phyloP scores from a whole-genome alignment of 2,113 vertebrate genomes.

The Propithecus coquereli region DNA sequence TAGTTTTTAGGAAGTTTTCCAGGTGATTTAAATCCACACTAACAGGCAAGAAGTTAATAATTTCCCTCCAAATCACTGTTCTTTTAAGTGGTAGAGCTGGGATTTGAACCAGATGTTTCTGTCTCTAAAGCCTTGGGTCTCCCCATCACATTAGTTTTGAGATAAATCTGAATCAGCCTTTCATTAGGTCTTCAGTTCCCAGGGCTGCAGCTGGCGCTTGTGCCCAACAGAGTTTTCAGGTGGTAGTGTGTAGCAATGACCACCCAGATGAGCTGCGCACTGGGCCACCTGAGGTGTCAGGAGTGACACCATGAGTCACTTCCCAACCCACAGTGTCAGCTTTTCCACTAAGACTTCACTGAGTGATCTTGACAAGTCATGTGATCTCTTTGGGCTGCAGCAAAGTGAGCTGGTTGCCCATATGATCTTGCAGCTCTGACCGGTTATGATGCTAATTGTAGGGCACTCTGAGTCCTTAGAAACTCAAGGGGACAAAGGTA shows the following conservation, averaged over 20 bases:
- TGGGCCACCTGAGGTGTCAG: background rate
- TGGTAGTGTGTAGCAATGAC: background rate
- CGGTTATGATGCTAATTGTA: background rate
- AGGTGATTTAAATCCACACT: background rate
- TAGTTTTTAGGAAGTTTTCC: background rate
- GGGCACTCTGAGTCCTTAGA: background rate
- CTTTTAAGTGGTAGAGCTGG: background rate
- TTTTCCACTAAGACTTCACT: background rate
- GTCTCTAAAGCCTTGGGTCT: background rate
- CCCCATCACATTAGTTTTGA: background rate
- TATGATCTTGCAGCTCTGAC: background rate
- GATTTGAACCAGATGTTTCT: background rate
- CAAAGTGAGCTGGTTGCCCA: background rate
- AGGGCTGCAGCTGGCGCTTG: background rate
- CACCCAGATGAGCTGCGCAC: background rate
- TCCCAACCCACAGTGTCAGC: background rate
- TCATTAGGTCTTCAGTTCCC: background rate
- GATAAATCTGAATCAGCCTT: background rate
- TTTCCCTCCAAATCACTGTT: no score
- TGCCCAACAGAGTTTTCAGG: background rate
- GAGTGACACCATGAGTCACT: background rate
- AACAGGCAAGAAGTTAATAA: no score
- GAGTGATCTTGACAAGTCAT: background rate
- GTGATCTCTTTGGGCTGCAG: background rate
- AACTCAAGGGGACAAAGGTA: background rate